These are phyloP conservation scores for Melanogrammus aeglefinus DNA, from an alignment of 2,797 vertebrate species.

Conservation along the genomic window DNA sequence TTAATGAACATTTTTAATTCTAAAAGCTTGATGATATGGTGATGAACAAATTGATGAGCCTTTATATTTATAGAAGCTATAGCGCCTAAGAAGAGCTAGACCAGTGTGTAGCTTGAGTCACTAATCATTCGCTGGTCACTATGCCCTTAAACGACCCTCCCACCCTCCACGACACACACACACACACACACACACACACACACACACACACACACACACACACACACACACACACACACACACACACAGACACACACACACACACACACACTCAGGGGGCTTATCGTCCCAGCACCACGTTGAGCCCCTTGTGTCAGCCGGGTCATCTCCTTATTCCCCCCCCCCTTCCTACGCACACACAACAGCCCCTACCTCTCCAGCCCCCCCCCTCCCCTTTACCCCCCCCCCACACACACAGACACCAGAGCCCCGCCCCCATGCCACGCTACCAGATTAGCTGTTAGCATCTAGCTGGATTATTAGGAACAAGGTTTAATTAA, in stretches of 20 bases:
- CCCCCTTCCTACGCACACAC: slow-evolving; percentile 22
- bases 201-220: no score
- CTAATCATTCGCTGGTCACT: not conserved
- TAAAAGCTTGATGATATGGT: no score
- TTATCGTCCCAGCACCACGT: slow-evolving; percentile 51
- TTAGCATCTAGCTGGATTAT: not conserved
- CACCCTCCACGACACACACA: not conserved
- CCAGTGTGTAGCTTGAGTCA: not conserved
- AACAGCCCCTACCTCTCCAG: slow-evolving; percentile 2
- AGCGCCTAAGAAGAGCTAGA: not conserved
- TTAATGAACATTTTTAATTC: no score
- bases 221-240: slow-evolving; percentile 21
- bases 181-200: no score
- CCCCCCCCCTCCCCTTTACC: slow-evolving; percentile 21
- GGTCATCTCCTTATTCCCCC: slow-evolving; percentile 42
- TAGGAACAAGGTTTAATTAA: slow-evolving; percentile 59
- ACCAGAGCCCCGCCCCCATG: slow-evolving; percentile 25
- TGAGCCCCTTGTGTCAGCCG: slow-evolving; percentile 38
- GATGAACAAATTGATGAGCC: not conserved
- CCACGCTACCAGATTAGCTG: not conserved
- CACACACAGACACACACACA: slow-evolving; percentile 17
- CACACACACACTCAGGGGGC: slow-evolving; percentile 27
- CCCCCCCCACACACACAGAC: slow-evolving; percentile 8
- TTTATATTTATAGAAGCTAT: not conserved
- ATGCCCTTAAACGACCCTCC: not conserved